phyloP scores from a whole-genome alignment of 1,140 invertebrate genomes.

The Drosophila sproati region DNA sequence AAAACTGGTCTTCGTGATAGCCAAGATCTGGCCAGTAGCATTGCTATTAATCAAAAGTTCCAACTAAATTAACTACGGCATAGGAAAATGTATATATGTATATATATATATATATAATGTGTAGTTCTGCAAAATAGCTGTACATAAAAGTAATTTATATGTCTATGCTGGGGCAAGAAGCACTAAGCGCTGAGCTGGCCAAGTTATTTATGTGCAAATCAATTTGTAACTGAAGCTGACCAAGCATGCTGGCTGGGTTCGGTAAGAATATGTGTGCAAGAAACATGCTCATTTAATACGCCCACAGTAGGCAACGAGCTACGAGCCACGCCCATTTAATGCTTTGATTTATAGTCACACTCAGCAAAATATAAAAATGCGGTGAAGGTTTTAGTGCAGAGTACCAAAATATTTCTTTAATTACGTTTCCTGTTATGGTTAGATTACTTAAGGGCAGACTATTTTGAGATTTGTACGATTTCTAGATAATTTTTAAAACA shows the following conservation, averaged over 20 bases:
- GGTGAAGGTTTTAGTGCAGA: neutral
- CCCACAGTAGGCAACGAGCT: constrained; percentile 9
- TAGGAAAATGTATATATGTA: constrained; percentile 4
- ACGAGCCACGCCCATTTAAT: constrained; percentile 74
- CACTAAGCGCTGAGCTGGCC: constrained; percentile 38
- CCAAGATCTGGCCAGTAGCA: constrained; percentile 1
- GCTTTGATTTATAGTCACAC: constrained; percentile 70
- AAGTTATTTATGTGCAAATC: constrained; percentile 73
- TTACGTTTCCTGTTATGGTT: too few relatives aligned
- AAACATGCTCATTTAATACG: constrained; percentile 49
- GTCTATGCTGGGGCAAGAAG: constrained; percentile 10
- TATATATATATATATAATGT: neutral
- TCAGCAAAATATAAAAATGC: neutral
- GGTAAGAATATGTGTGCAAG: constrained; percentile 16
- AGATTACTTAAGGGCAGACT: too few relatives aligned
- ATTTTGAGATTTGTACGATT: too few relatives aligned
- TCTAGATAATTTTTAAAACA: too few relatives aligned
- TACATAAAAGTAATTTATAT: constrained; percentile 61
- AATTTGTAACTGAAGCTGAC: constrained; percentile 66
- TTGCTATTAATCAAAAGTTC: constrained; percentile 46
- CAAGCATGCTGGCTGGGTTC: neutral
- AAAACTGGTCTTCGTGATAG: constrained; percentile 54
- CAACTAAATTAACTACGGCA: constrained; percentile 37
- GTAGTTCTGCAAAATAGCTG: constrained; percentile 5
- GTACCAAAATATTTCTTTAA: neutral